Evolutionary conservation across 2,113 vertebrate species (phyloP).

Genomic region (Neolamprologus sp.): DNA sequence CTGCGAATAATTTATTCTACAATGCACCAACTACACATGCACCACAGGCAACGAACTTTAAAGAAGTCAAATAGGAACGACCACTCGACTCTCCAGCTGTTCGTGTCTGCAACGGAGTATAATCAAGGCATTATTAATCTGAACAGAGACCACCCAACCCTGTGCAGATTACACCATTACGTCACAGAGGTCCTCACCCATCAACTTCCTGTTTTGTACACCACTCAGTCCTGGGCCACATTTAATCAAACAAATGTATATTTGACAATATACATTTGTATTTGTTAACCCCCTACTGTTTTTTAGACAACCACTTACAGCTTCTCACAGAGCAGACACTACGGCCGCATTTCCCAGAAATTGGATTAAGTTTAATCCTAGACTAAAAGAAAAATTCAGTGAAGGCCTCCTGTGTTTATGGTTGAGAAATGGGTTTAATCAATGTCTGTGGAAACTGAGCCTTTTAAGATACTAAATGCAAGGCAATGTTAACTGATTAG

Average conservation of each 20-base stretch:
- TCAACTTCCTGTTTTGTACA: background rate
- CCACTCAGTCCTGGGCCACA: background rate
- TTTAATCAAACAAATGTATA: background rate
- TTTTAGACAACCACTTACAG: background rate
- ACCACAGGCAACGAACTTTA: background rate
- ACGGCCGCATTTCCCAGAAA: background rate
- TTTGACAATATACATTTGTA: background rate
- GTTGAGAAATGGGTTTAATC: background rate
- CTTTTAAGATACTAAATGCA: background rate
- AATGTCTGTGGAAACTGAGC: background rate
- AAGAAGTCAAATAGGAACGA: background rate
- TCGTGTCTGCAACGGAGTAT: background rate
- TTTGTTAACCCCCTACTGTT: background rate
- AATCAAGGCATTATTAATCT: conserved; percentile 29
- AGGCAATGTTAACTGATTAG: background rate
- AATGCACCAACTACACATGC: background rate
- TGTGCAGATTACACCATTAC: conserved; percentile 12
- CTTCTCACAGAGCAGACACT: background rate
- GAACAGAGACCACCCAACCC: conserved; percentile 1
- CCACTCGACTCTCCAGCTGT: background rate
- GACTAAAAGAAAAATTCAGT: background rate
- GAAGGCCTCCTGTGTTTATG: background rate
- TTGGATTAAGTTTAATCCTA: background rate
- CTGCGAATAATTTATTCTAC: background rate
- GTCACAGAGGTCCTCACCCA: background rate